Base-by-base conservation (phyloP, 2,113 vertebrate species). In the Gymnocephalus cernua region DNA sequence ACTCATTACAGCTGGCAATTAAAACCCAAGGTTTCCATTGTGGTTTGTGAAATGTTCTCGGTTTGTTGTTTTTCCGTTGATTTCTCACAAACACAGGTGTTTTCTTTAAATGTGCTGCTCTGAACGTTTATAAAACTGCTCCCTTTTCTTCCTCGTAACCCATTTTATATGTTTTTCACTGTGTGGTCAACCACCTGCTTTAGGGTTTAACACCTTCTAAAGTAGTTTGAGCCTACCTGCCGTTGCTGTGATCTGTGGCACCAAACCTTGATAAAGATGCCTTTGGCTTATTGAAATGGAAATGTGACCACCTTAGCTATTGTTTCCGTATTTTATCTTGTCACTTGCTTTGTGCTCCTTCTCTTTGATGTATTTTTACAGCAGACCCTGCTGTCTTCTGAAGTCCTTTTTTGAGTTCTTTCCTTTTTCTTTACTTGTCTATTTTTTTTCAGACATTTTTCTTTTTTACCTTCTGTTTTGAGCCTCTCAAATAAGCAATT, bases 131-230 rank as follows among this genome's bases (percentile, higher is more conserved):
- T 64, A 27, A 64, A 66, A 71, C 64, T n/a, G 59, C 16, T 61
- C n/a, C 18, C 6, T 45, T 79, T 77, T 57, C n/a, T 47, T 32
- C 19, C 25, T 21, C 6, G 1, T 64, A 84, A 82, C 73, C 62
- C 14, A 50, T 66, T 80, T 87, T 73, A 29, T 19, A 15, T 23
- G 6, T 51, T 57, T 58, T 29, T 12, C 38, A 41, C 23, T 47
- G 25, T 86, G 82, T 84, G 73, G 85, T 81, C 71, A 73, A 56
- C 85, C 88, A 89, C 79, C 88, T 92, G 90, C 63, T 74, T 68
- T 63, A 53, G 11, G 25, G 27, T 83, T 92, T 88, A 75, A 79
- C 50, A 41, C 53, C 82, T 86, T 85, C 51, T 67, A 41, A 47
- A 80, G 79, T 57, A 75, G 45, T 75, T 75, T 14, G 47, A 88